phyloP scores from a whole-genome alignment of 2,113 vertebrate genomes.

The Gallinago paraguaiae region DNA sequence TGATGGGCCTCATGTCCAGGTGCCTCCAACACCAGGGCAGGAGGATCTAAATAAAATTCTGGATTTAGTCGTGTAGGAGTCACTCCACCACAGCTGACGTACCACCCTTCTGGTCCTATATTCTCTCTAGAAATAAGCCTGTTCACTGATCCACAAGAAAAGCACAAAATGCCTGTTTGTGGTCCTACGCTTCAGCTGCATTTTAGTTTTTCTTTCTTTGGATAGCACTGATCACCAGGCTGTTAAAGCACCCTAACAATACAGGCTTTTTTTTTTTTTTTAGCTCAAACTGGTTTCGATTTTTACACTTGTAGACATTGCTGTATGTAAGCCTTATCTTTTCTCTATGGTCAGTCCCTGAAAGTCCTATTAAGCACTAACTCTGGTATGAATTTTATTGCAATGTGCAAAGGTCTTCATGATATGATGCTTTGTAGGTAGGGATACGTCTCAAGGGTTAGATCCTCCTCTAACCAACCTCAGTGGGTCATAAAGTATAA shows the following conservation, averaged over 20 bases:
- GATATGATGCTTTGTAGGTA: background rate
- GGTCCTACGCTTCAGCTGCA: background rate
- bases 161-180: background rate
- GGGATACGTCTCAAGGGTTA: background rate
- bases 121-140: background rate
- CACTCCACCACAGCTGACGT: background rate
- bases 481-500: background rate
- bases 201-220: background rate
- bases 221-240: background rate
- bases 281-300: background rate
- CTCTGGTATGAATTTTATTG: background rate
- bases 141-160: background rate
- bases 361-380: background rate
- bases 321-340: background rate
- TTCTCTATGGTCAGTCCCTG: background rate
- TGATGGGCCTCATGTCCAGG: background rate
- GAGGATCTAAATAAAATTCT: background rate
- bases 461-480: background rate
- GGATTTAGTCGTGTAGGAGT: background rate
- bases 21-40: background rate
- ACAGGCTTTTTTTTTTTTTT: background rate
- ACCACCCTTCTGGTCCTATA: background rate
- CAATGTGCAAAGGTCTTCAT: background rate
- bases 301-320: background rate
- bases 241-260: background rate